Base-by-base conservation (phyloP, 2,113 vertebrate species). In the Apaloderma vittatum region DNA sequence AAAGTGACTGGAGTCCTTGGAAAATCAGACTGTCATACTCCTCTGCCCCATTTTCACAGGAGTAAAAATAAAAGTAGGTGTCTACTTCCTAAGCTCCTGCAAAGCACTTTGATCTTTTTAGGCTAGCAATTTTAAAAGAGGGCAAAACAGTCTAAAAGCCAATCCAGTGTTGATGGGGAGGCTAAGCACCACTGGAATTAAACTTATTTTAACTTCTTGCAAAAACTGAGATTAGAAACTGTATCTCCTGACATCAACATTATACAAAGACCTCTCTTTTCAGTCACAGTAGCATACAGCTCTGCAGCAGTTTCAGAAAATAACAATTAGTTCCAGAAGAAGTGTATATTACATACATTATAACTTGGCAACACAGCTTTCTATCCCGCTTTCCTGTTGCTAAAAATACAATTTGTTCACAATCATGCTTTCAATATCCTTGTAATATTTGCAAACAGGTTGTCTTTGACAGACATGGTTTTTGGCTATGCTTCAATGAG, bases 391-490 rank as follows among this genome's bases (percentile, higher is more conserved):
- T 75, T 92, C 46, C 72, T 76, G 67, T 67, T 88, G 48, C 85
- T 93, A 94, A 95, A 94, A 93, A 88, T 80, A 90, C 59, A 74
- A 43, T 52, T 71, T 86, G 59, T 82, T 86, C 82, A 67, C 26
- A 67, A 84, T 16, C 32, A 22, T 55, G 54, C 29, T 74, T 90
- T 95, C 93, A 82, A 76, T 82, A 91, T 76, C 66, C 30, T 76
- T 67, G 88, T 86, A 90, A 59, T 94, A 93, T 90, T 95, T 93
- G 82, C 67, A 94, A 88, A 88, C 55, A 94, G 51, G 14, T 14
- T 83, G 22, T 9, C 75, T 95, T 88, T 70, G 82, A 90, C 43
- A 76, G 85, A 34, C 63, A 36, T 20, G 15, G 16, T 1, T 88
- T 93, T 92, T 74, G 75, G 71, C 66, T 67, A 73, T 66, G 82